Evolutionary conservation across 1,140 invertebrate genomes (phyloP).

Genomic region (Brachionus rubens): DNA sequence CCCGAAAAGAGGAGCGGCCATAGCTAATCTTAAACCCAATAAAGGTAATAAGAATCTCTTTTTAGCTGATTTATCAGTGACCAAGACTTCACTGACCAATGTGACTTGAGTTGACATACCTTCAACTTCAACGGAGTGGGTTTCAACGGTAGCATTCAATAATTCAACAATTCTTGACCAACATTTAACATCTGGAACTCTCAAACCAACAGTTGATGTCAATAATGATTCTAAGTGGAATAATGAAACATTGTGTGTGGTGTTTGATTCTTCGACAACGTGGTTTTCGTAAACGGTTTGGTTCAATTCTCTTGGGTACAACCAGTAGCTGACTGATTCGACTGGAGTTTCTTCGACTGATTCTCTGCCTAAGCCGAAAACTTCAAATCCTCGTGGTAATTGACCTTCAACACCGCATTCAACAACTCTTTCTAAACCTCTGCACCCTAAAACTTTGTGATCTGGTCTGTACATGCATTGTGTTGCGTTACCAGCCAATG

Average conservation of each 20-base stretch:
- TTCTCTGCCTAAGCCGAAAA: neutral
- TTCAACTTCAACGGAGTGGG: neutral
- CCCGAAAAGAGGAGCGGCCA: neutral
- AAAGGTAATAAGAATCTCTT: neutral
- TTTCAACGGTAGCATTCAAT: neutral
- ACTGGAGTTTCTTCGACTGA: neutral
- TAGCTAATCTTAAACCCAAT: neutral
- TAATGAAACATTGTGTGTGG: neutral
- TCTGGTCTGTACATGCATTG: slow-evolving; percentile 30
- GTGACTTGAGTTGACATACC: neutral
- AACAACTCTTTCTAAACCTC: slow-evolving; percentile 20
- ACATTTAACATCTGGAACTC: slow-evolving; percentile 15
- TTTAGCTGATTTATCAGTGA: neutral
- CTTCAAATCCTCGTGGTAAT: slow-evolving; percentile 20
- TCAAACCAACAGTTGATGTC: neutral
- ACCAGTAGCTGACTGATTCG: neutral
- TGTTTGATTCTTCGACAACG: neutral
- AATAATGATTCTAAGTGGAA: neutral
- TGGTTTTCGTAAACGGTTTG: neutral
- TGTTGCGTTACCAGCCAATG: neutral
- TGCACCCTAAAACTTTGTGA: neutral
- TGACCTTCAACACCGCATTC: neutral
- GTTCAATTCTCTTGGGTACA: slow-evolving; percentile 29
- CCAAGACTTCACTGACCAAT: slow-evolving; percentile 10
- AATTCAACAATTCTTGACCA: slow-evolving; percentile 24